Base-by-base conservation (phyloP, 1,140 invertebrate genomes). In the Hyles vespertilio region DNA sequence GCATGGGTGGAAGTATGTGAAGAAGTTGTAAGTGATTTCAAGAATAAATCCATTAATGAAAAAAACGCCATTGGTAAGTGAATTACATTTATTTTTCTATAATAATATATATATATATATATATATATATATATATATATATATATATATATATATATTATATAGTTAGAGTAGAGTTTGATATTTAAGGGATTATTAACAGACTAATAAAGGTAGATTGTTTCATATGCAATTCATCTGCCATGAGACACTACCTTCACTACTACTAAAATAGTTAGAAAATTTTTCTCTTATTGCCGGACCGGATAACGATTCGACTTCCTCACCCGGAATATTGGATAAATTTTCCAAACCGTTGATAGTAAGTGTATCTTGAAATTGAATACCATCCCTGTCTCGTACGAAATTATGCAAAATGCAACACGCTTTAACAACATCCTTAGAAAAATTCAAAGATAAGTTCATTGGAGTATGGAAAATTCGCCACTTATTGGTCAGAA, bases 321-420 rank as follows among this genome's bases (percentile, higher is more conserved):
- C 22, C 22, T 22, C 22, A 22, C 22, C 22, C 22, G 22, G 22
- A 22, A 22, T 22, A 22, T 22, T 22, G 22, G 22, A 22, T 22
- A 22, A 22, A 1, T 22, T 22, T 22, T 22, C 22, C 22, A 22
- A 22, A 22, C 46, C 61, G 54, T 65, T 60, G 63, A 22, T 22
- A 65, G 10, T 61, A 6, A 66, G 56, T 11, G 69, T 77, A 59
- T 85, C 67, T 51, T 84, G 67, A 74, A 65, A 79, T 51, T 22
- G 22, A 22, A 22, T 22, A 22, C 76, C 76, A 65, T 84, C 79
- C 58, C 77, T 66, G 62, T 71, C 40, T 45, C 70, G 57, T 60
- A 87, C 74, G 65, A 67, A 87, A 67, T 87, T 86, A 58, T 87
- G 82, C 12, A 88, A 51, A 12, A 85, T 69, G 66, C 77, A 84